Percentiles rank a stretch among this genome's conserved stretches.
Evolutionary conservation across 2,113 vertebrate genomes (phyloP).

Genomic region (Lonchura striata): DNA sequence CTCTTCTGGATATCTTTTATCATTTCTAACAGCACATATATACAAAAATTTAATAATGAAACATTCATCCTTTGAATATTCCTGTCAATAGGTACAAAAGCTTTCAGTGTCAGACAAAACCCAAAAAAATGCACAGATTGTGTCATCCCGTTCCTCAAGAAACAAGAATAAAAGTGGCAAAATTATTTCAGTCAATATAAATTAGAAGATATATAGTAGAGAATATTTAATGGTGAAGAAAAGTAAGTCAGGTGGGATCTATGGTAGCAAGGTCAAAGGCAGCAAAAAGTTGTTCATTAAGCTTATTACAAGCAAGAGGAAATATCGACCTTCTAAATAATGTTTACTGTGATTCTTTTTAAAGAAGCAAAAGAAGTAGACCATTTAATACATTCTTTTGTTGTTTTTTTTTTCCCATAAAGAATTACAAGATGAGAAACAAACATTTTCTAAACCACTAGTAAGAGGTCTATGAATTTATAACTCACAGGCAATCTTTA

Average conservation of each 20-base stretch:
- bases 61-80: background rate
- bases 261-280: background rate
- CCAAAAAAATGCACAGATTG: background rate
- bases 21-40: background rate
- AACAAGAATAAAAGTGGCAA: background rate
- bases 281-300: background rate
- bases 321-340: background rate
- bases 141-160: background rate
- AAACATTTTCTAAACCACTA: background rate
- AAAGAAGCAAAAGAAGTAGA: background rate
- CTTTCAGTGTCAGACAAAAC: background rate
- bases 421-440: background rate
- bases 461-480: background rate
- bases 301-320: background rate
- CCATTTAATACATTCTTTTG: background rate
- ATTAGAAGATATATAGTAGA: background rate
- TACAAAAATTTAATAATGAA: background rate
- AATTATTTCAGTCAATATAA: background rate
- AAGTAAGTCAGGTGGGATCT: background rate
- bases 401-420: background rate
- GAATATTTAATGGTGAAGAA: background rate
- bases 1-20: background rate
- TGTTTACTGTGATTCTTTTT: background rate
- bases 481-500: background rate
- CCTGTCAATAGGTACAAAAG: background rate